Conservation (phyloP, 2,797 vertebrate genomes). For the Sebastes dallii region DNA sequence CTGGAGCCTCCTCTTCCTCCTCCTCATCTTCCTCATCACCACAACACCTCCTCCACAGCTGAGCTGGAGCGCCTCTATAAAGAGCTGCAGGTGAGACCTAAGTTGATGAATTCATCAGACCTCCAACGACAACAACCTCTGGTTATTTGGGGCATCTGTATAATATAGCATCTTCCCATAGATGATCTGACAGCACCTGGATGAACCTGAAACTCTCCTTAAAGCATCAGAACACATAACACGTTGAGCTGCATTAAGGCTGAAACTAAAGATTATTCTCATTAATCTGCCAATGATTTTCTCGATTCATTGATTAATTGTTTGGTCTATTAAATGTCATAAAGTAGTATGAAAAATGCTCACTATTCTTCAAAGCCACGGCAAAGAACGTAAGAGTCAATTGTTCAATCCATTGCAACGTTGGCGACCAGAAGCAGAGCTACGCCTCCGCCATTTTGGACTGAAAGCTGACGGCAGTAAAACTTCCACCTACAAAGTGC, state of each 20-base stretch:
- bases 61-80: constrained; percentile 92
- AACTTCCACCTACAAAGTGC: no score
- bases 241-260: neutral
- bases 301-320: neutral
- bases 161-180: neutral
- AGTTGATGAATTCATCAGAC: neutral
- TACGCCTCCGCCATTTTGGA: no score
- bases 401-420: no score
- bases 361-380: neutral
- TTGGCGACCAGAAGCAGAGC: no score
- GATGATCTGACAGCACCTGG: neutral
- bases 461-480: no score
- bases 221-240: neutral
- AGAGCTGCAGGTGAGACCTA: constrained; percentile 90
- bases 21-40: constrained; percentile 13
- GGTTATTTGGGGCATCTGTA: neutral
- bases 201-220: neutral
- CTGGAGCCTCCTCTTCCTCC: constrained; percentile 75
- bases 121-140: neutral
- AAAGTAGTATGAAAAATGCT: neutral
- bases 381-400: no score
- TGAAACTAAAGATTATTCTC: neutral
- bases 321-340: neutral
- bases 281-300: neutral
- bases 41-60: constrained; percentile 65